phyloP scores from a whole-genome alignment of 2,888 invertebrate species.

The Campopleginae sp. region DNA sequence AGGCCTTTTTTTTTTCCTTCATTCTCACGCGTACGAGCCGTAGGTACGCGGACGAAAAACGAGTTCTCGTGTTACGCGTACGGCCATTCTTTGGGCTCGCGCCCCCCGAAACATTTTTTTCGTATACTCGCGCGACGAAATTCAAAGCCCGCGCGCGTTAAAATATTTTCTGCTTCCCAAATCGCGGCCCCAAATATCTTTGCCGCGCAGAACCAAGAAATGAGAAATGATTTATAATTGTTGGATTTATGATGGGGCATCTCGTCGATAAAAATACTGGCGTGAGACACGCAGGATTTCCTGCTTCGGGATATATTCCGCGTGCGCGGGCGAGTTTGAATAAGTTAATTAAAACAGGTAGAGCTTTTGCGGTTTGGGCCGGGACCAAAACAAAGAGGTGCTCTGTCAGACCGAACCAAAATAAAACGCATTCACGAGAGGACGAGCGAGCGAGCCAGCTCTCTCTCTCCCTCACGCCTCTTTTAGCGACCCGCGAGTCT shows the following conservation, averaged over 20 bases:
- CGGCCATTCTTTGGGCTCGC: constrained; percentile 70
- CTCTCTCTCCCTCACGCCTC: too few species aligned
- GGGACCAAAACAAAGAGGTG: constrained; percentile 77
- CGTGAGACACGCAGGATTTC: constrained; percentile 81
- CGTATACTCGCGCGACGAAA: constrained; percentile 80
- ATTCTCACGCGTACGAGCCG: constrained; percentile 81
- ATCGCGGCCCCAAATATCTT: too few species aligned
- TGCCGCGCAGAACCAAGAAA: too few species aligned
- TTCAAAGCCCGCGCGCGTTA: too few species aligned
- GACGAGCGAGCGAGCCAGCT: constrained; percentile 40
- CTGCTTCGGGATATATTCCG: constrained; percentile 76
- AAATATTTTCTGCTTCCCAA: too few species aligned
- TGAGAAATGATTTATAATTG: too few species aligned
- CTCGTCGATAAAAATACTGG: background rate
- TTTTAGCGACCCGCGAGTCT: too few species aligned
- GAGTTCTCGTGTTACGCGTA: constrained; percentile 78
- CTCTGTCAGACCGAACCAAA: constrained; percentile 82
- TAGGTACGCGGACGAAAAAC: constrained; percentile 72
- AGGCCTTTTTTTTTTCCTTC: constrained; percentile 73
- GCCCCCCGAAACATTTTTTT: constrained; percentile 71
- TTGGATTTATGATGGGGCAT: too few species aligned
- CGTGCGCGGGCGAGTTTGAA: constrained; percentile 75
- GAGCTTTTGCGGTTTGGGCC: constrained; percentile 74
- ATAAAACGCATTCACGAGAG: constrained; percentile 80
- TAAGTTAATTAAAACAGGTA: constrained; percentile 83